Percentiles rank a stretch among this genome's conserved stretches.
Evolutionary conservation across 2,113 vertebrate genomes (phyloP).

Genomic region (Cynocephalus volans): DNA sequence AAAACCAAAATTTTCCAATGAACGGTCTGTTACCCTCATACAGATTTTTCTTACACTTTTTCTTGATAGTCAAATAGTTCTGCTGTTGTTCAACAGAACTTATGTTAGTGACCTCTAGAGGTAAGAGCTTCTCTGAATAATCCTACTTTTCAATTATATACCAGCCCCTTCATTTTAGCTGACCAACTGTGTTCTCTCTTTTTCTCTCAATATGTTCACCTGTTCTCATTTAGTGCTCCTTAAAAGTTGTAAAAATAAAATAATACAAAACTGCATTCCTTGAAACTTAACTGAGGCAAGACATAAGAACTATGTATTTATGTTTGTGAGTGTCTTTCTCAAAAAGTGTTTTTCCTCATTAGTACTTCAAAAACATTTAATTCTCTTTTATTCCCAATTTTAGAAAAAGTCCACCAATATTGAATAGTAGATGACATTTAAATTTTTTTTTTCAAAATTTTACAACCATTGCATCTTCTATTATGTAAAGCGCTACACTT

Average conservation of each 20-base stretch:
- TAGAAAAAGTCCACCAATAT: background rate
- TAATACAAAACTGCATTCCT: background rate
- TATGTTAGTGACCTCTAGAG: background rate
- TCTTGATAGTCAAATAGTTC: too few species aligned
- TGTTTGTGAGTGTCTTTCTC: background rate
- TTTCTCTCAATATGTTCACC: background rate
- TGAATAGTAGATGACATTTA: background rate
- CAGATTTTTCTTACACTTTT: background rate
- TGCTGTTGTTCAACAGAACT: too few species aligned
- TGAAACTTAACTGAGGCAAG: background rate
- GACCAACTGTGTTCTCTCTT: background rate
- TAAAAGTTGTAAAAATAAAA: background rate
- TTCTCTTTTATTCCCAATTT: background rate
- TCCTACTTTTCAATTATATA: accelerated
- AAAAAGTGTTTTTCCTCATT: background rate
- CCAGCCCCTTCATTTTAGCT: accelerated
- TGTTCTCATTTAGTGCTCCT: background rate
- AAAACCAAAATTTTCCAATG: background rate
- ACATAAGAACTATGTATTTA: accelerated
- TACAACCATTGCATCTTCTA: background rate
- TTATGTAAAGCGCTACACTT: background rate
- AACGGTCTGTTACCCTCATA: accelerated
- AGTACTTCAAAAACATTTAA: background rate
- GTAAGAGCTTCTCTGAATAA: background rate
- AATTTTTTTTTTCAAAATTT: background rate